Percentiles rank a stretch among this genome's conserved stretches.
phyloP scores from a whole-genome alignment of 1,140 invertebrate genomes.

The Probaryconus sp. region DNA sequence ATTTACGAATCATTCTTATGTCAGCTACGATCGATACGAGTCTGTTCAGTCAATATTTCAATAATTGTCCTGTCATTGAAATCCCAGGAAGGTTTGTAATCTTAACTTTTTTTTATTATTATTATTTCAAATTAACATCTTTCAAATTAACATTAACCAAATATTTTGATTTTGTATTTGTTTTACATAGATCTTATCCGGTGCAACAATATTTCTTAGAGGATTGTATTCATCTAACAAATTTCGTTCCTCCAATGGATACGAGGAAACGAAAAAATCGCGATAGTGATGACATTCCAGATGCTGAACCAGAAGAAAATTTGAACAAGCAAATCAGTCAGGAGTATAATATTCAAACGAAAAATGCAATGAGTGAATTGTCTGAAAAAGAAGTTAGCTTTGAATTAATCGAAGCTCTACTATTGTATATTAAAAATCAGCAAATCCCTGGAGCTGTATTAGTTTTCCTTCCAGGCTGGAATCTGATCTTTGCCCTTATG shows the following conservation, averaged over 20 bases:
- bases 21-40: constrained; percentile 97
- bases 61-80: constrained; percentile 89
- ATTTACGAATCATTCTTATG: constrained; percentile 96
- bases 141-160: too few relatives aligned
- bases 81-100: constrained; percentile 81
- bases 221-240: constrained; percentile 89
- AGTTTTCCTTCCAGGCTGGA: constrained; percentile 96
- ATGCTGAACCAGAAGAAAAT: constrained; percentile 86
- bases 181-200: constrained; percentile 82
- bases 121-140: too few relatives aligned
- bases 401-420: constrained; percentile 91
- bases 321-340: constrained; percentile 82
- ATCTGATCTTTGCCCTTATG: constrained; percentile 94
- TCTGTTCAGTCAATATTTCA: constrained; percentile 94
- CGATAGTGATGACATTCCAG: constrained; percentile 83
- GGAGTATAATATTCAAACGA: constrained; percentile 80
- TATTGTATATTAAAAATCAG: constrained; percentile 86
- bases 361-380: constrained; percentile 84
- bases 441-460: constrained; percentile 90
- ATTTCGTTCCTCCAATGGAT: constrained; percentile 87
- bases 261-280: constrained; percentile 83
- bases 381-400: constrained; percentile 95
- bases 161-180: background rate
- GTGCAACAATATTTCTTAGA: constrained; percentile 94
- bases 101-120: background rate